Conservation (phyloP, 1,140 invertebrate species). For the Wasmannia auropunctata region DNA sequence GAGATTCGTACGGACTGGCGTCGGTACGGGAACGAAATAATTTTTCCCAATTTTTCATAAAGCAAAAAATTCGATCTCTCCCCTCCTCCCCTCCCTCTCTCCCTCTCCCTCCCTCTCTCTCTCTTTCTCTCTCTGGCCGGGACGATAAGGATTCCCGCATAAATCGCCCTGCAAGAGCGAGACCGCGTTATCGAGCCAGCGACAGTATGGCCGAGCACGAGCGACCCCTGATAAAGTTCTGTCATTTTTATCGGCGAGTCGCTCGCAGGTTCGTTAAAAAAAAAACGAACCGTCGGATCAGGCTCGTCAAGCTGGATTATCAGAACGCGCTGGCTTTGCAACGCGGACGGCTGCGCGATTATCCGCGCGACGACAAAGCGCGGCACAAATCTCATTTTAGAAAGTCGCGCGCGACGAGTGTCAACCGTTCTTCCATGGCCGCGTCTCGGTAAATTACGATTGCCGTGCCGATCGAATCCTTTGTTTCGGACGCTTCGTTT, state of each 20-base stretch:
- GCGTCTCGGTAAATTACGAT: constrained; percentile 44
- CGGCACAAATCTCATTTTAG: constrained; percentile 40
- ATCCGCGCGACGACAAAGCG: constrained; percentile 48
- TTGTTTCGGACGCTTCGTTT: constrained; percentile 47
- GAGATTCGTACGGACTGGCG: constrained; percentile 33
- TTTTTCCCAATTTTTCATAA: constrained; percentile 70
- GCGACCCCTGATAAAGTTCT: constrained; percentile 69
- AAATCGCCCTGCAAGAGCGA: constrained; percentile 66
- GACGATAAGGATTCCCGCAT: constrained; percentile 63
- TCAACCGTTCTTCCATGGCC: background rate
- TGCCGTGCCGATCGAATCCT: constrained; percentile 26
- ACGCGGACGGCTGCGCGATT: constrained; percentile 18
- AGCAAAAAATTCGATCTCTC: constrained; percentile 42
- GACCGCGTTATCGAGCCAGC: constrained; percentile 61
- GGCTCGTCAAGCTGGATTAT: constrained; percentile 45
- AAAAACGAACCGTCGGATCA: constrained; percentile 41
- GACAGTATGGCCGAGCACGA: constrained; percentile 60
- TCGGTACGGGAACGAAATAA: constrained; percentile 56
- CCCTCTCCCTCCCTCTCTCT: background rate
- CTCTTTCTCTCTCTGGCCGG: background rate
- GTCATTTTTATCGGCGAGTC: constrained; percentile 72
- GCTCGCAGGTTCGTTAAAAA: constrained; percentile 70
- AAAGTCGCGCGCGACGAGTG: constrained; percentile 37
- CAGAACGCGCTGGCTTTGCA: constrained; percentile 27
- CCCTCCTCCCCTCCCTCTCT: too few relatives aligned